Evolutionary conservation across 1,140 invertebrate species (phyloP), one percentile per base, ranked within the genome.

Genomic region (Ceratina japonica): DNA sequence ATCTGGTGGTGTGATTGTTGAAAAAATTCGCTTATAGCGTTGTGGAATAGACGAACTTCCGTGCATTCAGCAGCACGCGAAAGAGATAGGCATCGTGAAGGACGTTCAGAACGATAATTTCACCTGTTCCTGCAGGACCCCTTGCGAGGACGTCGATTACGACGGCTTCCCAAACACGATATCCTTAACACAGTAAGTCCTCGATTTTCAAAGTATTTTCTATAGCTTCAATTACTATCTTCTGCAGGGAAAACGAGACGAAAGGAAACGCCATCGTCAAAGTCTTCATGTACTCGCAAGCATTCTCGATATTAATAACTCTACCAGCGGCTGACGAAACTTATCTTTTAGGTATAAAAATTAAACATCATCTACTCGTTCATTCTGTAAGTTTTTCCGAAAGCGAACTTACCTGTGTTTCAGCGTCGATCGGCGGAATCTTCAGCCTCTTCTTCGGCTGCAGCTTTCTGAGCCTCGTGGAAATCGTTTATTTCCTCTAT

Each of bases 401-500:
- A 51, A 37, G 8, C 4, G 0, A 12, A 44, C 20, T 24, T n/a
- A 5, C 22, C 44, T n/a, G 52, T 16, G 51, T 83, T 86, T 31
- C 65, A 87, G 86, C 85, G 1, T 80, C 85, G 4, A 22, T 87
- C 8, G 86, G 86, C 3, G 86, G 86, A 24, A 83, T 87, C 24
- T 87, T 87, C 27, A 87, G 75, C 3, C 69, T 87, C 10, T 87
- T 85, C n/a, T 51, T 87, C 8, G 85, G 86, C 1, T 79, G 77
- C 44, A 87, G 86, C n/a, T 82, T 87, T 18, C 52, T 87, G 5
- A 87, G 86, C 24, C n/a, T 61, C 12, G 31, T 65, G 12, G 85
- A 87, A 52, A 80, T 87, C 10, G 12, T 87, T 22, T 87, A 86
- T 3, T 87, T 79, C 58, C 0, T 61, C 8, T 27, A 27, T n/a